These are phyloP conservation scores for Chloroclysta siterata DNA, from an alignment of 2,888 invertebrate genomes.

Conservation along the genomic window DNA sequence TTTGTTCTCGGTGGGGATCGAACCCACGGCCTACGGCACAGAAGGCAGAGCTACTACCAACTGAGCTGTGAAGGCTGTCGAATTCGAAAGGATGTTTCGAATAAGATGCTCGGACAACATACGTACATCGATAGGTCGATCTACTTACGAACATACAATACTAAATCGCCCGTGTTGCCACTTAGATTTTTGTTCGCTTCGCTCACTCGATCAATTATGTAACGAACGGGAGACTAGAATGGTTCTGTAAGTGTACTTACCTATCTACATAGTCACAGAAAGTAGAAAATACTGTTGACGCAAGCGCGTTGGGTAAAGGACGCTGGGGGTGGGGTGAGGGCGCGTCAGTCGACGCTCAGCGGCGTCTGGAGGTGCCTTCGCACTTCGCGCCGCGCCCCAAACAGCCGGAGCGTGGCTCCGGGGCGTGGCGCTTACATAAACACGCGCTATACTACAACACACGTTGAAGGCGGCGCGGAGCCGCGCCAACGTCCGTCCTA, in stretches of 20 bases:
- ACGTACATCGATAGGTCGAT: too few relatives aligned
- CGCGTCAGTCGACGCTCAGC: conserved; percentile 82
- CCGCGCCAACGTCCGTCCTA: conserved; percentile 79
- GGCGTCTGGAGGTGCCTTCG: conserved; percentile 79
- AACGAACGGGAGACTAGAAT: too few relatives aligned
- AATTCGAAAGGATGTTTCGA: too few relatives aligned
- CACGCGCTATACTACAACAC: conserved; percentile 71
- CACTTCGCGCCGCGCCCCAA: conserved; percentile 82
- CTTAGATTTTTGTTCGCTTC: too few relatives aligned
- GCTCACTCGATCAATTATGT: too few relatives aligned
- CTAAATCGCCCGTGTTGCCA: too few relatives aligned
- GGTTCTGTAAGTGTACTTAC: conserved; percentile 2
- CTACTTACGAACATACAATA: too few relatives aligned
- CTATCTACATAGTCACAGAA: neutral
- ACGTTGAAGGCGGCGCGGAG: conserved; percentile 72
- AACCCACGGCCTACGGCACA: too few relatives aligned
- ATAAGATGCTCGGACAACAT: too few relatives aligned
- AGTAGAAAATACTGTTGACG: conserved; percentile 48
- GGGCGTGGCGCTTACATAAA: conserved; percentile 86
- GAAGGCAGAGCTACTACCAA: too few relatives aligned
- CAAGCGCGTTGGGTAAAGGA: conserved; percentile 65
- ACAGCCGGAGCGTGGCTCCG: conserved; percentile 81
- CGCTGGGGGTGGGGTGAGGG: conserved; percentile 58
- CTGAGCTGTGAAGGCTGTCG: too few relatives aligned
- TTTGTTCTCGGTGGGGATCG: too few relatives aligned